Conservation (phyloP, 1,140 invertebrate species). For the Eurosta solidaginis region DNA sequence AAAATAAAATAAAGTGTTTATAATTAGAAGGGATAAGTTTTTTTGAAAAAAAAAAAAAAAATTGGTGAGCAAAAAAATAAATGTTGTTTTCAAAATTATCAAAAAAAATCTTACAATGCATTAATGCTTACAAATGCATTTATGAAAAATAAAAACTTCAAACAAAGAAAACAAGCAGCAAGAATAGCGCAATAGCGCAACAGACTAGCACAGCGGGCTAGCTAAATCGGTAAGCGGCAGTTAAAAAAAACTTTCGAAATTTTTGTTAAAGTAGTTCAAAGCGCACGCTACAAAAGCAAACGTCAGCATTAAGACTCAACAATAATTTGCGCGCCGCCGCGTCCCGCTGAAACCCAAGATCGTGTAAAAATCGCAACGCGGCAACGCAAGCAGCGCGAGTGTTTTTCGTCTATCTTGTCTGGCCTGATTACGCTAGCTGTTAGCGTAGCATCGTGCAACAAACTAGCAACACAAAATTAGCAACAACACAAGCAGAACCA, state of each 20-base stretch:
- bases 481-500: background rate
- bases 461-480: background rate
- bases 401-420: background rate
- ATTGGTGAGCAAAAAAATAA: too few relatives aligned
- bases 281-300: background rate
- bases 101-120: background rate
- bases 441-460: background rate
- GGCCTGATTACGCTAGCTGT: background rate
- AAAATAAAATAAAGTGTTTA: too few relatives aligned
- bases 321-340: background rate
- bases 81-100: too few relatives aligned
- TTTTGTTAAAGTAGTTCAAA: slow-evolving; percentile 21
- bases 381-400: background rate
- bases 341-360: background rate
- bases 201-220: background rate
- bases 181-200: background rate
- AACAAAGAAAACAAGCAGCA: background rate
- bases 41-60: too few relatives aligned
- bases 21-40: too few relatives aligned
- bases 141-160: background rate
- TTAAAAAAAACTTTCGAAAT: slow-evolving; percentile 6
- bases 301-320: background rate
- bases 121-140: background rate
- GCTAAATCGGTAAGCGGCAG: background rate
- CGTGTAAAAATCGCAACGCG: background rate